Percentiles rank a stretch among this genome's conserved stretches.
These are phyloP conservation scores for Enteromius fasciolatus DNA, from an alignment of 2,797 vertebrate species.

Conservation along the genomic window DNA sequence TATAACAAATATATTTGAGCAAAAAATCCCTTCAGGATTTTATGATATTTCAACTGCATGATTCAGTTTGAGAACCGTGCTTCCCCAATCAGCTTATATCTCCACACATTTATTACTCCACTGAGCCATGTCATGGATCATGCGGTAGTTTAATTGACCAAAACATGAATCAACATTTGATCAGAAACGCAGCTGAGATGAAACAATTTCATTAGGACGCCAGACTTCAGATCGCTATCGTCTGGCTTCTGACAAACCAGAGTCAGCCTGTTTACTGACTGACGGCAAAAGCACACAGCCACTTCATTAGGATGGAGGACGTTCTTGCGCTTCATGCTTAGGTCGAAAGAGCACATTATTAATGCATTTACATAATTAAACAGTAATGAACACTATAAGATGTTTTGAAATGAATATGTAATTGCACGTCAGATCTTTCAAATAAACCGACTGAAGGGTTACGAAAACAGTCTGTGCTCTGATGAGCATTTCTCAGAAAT, in stretches of 20 bases:
- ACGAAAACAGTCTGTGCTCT: not conserved
- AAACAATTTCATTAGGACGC: constrained; percentile 43
- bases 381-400: not conserved
- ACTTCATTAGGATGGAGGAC: constrained; percentile 20
- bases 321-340: constrained; percentile 13
- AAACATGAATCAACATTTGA: constrained; percentile 36
- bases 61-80: not conserved
- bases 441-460: constrained; percentile 2
- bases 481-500: not conserved
- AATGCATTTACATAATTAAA: constrained; percentile 20
- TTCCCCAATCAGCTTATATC: constrained; percentile 16
- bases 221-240: constrained; percentile 25
- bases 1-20: not conserved
- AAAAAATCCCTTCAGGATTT: not conserved
- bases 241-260: constrained; percentile 22
- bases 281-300: not conserved
- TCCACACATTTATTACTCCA: constrained; percentile 29
- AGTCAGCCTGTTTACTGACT: constrained; percentile 44
- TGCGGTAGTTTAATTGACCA: constrained; percentile 27
- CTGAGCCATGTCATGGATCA: constrained; percentile 9
- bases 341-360: constrained; percentile 22
- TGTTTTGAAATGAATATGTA: not conserved
- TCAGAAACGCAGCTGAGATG: constrained; percentile 32
- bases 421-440: constrained; percentile 1
- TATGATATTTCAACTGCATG: not conserved